These are phyloP conservation scores for Cacajao melanocephalus DNA, from an alignment of 2,797 vertebrate species.

Conservation along the genomic window DNA sequence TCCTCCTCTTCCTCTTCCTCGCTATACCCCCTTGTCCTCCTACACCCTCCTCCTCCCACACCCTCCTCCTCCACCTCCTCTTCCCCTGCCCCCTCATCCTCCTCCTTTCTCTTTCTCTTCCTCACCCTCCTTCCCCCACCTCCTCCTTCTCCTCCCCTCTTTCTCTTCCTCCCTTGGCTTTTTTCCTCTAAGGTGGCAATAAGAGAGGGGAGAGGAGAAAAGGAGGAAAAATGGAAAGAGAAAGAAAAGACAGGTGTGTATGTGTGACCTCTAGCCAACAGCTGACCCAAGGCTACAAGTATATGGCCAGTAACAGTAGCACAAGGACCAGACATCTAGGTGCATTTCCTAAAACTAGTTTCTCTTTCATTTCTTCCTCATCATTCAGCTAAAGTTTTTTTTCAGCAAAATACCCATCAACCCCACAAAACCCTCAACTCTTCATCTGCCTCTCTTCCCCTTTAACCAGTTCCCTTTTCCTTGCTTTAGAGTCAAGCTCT, in stretches of 20 bases:
- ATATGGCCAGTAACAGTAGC: too few species aligned
- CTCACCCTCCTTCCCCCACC: too few species aligned
- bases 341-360: background rate
- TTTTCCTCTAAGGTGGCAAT: background rate
- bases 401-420: background rate
- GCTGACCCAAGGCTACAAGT: background rate
- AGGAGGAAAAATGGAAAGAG: background rate
- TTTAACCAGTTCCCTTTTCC: background rate
- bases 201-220: background rate
- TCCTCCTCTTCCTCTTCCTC: background rate
- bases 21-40: accelerated
- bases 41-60: background rate
- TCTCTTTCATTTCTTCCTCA: background rate
- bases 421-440: background rate
- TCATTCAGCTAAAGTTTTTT: background rate
- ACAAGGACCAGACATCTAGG: background rate
- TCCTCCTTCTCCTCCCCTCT: background rate
- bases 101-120: background rate
- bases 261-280: background rate
- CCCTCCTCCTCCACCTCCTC: background rate
- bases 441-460: background rate
- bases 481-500: background rate
- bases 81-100: too few species aligned
- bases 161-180: background rate
- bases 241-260: background rate